A percentile compares a stretch with the other conserved stretches of the same genome.
Evolutionary conservation across 2,888 invertebrate species (phyloP).

Genomic region (Phengaris arion): DNA sequence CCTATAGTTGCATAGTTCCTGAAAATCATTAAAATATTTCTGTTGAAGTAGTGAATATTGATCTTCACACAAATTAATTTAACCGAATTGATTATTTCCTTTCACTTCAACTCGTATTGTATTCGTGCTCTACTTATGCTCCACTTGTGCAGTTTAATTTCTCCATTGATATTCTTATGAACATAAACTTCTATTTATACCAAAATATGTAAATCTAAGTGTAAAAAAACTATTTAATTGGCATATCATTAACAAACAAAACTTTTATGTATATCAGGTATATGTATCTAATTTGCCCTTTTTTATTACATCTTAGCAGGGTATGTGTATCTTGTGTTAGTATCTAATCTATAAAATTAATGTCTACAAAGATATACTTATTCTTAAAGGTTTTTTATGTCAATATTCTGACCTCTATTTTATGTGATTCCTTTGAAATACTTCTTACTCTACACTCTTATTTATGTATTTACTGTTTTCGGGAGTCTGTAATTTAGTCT

Average conservation of each 20-base stretch:
- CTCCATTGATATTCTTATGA: slow-evolving; percentile 30
- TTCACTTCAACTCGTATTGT: slow-evolving; percentile 75
- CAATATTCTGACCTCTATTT: too few relatives aligned
- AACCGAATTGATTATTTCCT: slow-evolving; percentile 52
- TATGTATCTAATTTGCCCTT: too few relatives aligned
- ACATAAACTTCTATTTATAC: neutral
- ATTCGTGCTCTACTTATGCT: slow-evolving; percentile 76
- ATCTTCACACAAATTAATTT: neutral
- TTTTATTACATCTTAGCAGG: too few relatives aligned
- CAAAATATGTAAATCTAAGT: neutral
- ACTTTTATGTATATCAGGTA: too few relatives aligned
- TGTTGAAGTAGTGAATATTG: neutral
- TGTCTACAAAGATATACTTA: too few relatives aligned
- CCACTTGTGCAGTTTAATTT: slow-evolving; percentile 49
- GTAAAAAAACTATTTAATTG: neutral
- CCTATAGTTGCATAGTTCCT: neutral
- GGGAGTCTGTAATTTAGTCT: too few relatives aligned
- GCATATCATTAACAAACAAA: neutral
- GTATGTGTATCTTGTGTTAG: too few relatives aligned
- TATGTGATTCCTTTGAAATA: too few relatives aligned
- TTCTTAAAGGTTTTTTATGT: too few relatives aligned
- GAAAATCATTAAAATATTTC: neutral
- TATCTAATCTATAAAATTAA: too few relatives aligned
- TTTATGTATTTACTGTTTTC: too few relatives aligned
- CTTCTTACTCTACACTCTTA: too few relatives aligned